Evolutionary conservation across 2,797 vertebrate genomes (phyloP), one percentile per base, ranked within the genome.

Genomic region (Galago senegalensis): DNA sequence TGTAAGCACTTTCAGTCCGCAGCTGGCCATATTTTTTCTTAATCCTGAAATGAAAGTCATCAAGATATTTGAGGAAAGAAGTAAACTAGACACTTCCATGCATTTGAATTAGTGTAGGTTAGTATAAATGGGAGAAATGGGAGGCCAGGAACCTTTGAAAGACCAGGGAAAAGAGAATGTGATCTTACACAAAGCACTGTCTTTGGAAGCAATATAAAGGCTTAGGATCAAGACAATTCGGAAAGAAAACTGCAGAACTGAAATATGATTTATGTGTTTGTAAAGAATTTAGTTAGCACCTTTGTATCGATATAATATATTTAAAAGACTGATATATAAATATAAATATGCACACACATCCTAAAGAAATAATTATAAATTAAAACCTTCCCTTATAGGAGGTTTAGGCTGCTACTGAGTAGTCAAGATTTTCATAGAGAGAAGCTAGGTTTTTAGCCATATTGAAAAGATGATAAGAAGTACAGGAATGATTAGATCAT

Each of bases 121-220:
- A 72, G 7, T 82, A 61, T 53, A 63, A 37, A 81, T 20, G 7
- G 31, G 21, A 89, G 31, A 82, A 40, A 23, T 49, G 3, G 23
- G 21, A 85, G 8, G 2, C 27, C 49, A 31, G 21, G 14, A 70
- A 75, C 69, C 7, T 9, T 21, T 20, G 16, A 0, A 20, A n/a
- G 11, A 0, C 3, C 0, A 11, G 16, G 2, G 18, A 29, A 91
- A 20, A 63, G n/a, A n/a, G 1, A 40, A 56, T 31, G 27, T 49
- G 18, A 0, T 49, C 37, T 81, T n/a, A 46, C 3, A 2, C 21
- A 53, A 1, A 6, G 2, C 2, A 5, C 49, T 34, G 6, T 34
- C 2, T 61, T 63, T 70, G 46, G 63, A 75, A 56, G 29, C 17
- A 75, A 11, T 69, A 8, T 25, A 46, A 80, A 7, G 31, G 12